Evolutionary conservation across 2,113 vertebrate species (phyloP).

Genomic region (Phylloscopus trochilus): DNA sequence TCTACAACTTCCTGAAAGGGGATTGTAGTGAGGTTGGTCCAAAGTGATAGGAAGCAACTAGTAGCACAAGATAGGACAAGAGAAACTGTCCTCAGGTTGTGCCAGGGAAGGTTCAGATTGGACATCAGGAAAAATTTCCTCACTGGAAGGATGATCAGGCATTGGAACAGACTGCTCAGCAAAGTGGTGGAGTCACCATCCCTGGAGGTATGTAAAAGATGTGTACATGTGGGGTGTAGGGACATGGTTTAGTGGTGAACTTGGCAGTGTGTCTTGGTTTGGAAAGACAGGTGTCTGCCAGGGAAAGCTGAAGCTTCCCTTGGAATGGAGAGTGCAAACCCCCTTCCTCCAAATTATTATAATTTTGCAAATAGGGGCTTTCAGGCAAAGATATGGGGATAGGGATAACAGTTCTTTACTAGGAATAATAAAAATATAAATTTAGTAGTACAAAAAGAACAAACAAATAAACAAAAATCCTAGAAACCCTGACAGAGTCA

Average conservation of each 20-base stretch:
- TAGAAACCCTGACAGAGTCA: no score
- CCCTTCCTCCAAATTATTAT: no score
- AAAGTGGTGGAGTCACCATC: no score
- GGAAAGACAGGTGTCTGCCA: neutral
- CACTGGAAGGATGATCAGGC: neutral
- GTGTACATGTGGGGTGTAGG: neutral
- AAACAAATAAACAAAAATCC: neutral
- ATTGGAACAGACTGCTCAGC: neutral
- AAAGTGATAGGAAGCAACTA: neutral
- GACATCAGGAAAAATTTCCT: neutral
- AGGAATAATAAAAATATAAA: no score
- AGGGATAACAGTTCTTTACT: no score
- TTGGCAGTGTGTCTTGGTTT: neutral
- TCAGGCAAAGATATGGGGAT: no score
- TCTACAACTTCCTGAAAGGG: neutral
- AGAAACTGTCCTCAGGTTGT: neutral
- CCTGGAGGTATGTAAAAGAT: neutral
- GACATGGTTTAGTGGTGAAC: neutral
- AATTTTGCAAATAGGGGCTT: no score
- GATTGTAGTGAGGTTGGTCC: neutral
- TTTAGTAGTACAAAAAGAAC: no score
- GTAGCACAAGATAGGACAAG: neutral
- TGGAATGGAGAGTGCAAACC: neutral
- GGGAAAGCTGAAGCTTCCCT: neutral
- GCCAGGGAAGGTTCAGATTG: neutral